A percentile compares a stretch with the other conserved stretches of the same genome.
phyloP scores from a whole-genome alignment of 2,797 vertebrate genomes.

The Sebastes vulpes region DNA sequence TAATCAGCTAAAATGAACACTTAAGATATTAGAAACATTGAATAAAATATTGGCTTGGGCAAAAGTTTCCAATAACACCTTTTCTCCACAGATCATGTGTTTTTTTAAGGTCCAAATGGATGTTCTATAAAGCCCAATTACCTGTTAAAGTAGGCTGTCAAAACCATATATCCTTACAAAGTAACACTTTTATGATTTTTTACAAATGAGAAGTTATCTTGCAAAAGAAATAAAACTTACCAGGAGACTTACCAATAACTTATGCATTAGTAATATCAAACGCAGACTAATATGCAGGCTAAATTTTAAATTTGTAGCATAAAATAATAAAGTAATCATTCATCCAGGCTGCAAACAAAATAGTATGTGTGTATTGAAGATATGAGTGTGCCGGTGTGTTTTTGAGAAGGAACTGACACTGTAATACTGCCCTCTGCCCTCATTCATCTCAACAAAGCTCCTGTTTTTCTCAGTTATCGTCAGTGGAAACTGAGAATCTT shows the following conservation, averaged over 20 bases:
- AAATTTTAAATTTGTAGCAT: not conserved
- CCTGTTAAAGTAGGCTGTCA: not conserved
- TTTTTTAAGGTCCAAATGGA: not conserved
- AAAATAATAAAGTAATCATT: not conserved
- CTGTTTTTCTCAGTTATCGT: conserved; percentile 5
- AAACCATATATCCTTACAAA: not conserved
- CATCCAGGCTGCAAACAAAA: not conserved
- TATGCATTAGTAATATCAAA: not conserved
- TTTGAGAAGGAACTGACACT: not conserved
- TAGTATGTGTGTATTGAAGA: not conserved
- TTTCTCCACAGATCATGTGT: not conserved
- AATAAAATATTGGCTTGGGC: not conserved
- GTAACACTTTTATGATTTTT: not conserved
- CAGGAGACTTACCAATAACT: not conserved
- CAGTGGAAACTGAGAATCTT: conserved; percentile 17
- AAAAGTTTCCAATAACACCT: not conserved
- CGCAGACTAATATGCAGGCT: not conserved
- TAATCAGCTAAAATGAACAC: not conserved
- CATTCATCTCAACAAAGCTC: conserved; percentile 30
- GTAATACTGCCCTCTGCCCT: not conserved
- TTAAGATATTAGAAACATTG: not conserved
- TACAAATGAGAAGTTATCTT: not conserved
- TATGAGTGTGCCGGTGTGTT: not conserved
- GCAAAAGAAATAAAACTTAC: not conserved
- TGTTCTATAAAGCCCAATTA: not conserved